Evolutionary conservation across 2,113 vertebrate species (phyloP).

Genomic region (Syngnathus typhle): DNA sequence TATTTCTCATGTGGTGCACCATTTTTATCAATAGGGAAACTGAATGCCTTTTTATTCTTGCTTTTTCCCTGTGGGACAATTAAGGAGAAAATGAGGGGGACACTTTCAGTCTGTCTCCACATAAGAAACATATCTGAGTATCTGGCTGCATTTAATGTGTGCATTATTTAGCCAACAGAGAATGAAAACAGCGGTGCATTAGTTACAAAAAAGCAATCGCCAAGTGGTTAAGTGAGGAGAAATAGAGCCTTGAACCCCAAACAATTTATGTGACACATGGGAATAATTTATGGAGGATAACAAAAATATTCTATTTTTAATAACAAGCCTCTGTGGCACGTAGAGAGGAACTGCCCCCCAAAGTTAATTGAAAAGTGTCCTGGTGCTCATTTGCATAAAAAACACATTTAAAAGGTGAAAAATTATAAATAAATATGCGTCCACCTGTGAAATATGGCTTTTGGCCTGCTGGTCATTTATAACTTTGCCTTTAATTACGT

Average conservation of each 20-base stretch:
- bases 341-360: conserved; percentile 59
- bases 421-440: conserved; percentile 72
- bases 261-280: conserved; percentile 54
- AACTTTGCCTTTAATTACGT: conserved; percentile 74
- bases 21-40: too few relatives aligned
- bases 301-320: conserved; percentile 64
- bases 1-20: too few relatives aligned
- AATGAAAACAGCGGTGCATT: conserved; percentile 10
- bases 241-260: conserved; percentile 31
- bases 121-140: conserved; percentile 51
- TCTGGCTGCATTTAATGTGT: conserved; percentile 33
- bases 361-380: conserved; percentile 74
- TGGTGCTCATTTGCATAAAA: conserved; percentile 72
- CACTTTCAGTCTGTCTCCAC: conserved; percentile 54
- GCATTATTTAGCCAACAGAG: conserved; percentile 5
- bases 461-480: conserved; percentile 72
- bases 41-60: conserved; percentile 9
- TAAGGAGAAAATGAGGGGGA: conserved; percentile 63
- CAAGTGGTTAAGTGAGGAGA: conserved; percentile 41
- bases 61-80: conserved; percentile 57
- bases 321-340: conserved; percentile 59
- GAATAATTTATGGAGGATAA: conserved; percentile 64
- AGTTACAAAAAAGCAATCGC: conserved; percentile 48
- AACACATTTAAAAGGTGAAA: conserved; percentile 72
- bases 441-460: conserved; percentile 73